phyloP scores from a whole-genome alignment of 1,140 invertebrate genomes.

The Trichonephila clavata region DNA sequence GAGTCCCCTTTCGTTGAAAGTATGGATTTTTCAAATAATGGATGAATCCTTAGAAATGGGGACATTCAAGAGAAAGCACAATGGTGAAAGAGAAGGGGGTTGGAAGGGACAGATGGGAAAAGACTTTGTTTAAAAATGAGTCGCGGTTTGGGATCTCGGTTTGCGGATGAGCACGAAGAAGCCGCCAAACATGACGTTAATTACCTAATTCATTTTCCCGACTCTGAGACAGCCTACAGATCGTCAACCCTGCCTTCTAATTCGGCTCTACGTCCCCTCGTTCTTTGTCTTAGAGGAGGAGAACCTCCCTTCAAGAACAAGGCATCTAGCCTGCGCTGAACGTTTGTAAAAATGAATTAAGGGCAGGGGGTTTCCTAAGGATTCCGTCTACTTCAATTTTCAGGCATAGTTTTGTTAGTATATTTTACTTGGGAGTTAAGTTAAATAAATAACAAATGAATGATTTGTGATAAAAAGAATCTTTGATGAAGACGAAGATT shows the following conservation, averaged over 20 bases:
- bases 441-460: too few relatives aligned
- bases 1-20: neutral
- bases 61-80: too few relatives aligned
- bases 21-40: constrained; percentile 10
- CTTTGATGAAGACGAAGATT: too few relatives aligned
- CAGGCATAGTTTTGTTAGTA: too few relatives aligned
- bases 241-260: neutral
- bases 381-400: neutral
- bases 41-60: constrained; percentile 17
- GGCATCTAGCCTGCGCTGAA: neutral
- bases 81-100: neutral
- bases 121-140: constrained; percentile 30
- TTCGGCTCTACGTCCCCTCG: neutral
- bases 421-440: too few relatives aligned
- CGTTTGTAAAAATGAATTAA: neutral
- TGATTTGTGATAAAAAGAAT: too few relatives aligned
- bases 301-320: neutral
- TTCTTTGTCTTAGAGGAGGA: neutral
- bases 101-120: neutral
- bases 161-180: neutral
- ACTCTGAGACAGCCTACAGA: constrained; percentile 6
- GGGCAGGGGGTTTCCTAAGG: neutral
- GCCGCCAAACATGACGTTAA: constrained; percentile 48
- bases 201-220: constrained; percentile 47
- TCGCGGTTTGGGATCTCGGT: neutral